Percentiles rank a stretch among this genome's conserved stretches.
phyloP scores from a whole-genome alignment of 2,888 invertebrate genomes.

The Thysanoteuthis rhombus region DNA sequence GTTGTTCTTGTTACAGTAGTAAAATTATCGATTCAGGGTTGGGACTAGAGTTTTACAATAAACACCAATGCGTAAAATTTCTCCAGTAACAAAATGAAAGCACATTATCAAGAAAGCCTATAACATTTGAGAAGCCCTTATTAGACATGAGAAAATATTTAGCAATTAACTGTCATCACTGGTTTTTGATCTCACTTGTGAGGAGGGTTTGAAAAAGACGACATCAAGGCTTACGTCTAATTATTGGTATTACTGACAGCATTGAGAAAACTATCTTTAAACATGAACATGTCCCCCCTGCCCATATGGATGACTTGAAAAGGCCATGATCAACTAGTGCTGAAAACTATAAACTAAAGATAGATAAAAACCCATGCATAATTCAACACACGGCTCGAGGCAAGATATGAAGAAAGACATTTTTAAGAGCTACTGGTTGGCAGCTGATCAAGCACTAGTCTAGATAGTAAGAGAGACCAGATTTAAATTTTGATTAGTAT shows the following conservation, averaged over 20 bases:
- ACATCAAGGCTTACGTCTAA: background rate
- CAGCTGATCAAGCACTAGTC: background rate
- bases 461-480: background rate
- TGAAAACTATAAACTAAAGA: constrained; percentile 12
- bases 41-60: too few species aligned
- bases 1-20: too few species aligned
- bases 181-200: background rate
- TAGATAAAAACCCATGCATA: constrained; percentile 12
- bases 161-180: background rate
- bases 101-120: background rate
- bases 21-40: too few species aligned
- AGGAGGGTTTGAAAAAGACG: background rate
- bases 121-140: background rate
- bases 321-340: background rate
- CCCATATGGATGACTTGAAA: background rate
- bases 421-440: background rate
- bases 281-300: background rate
- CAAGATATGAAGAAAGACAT: background rate
- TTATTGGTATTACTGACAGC: background rate
- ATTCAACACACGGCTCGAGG: background rate
- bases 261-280: background rate
- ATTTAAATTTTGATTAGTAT: constrained; percentile 12
- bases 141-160: background rate
- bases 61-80: background rate
- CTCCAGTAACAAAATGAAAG: background rate